These are phyloP conservation scores for Crossocerus cetratus DNA, from an alignment of 2,888 invertebrate genomes.

Conservation along the genomic window DNA sequence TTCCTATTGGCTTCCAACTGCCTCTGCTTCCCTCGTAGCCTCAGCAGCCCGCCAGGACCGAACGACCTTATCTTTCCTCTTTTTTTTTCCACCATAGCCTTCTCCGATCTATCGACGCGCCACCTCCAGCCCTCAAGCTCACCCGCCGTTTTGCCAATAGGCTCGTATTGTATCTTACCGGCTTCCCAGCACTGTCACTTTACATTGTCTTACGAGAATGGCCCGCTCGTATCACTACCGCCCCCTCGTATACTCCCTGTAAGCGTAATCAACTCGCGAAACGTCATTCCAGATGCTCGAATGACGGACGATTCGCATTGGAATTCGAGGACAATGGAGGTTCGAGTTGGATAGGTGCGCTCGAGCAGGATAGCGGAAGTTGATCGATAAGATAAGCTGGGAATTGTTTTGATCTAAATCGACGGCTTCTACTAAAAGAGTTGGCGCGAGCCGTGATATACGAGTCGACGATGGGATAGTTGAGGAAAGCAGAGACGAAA, in stretches of 20 bases:
- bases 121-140: constrained; percentile 46
- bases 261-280: neutral
- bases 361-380: constrained; percentile 39
- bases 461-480: constrained; percentile 2
- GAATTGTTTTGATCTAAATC: constrained; percentile 29
- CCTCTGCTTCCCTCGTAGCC: constrained; percentile 50
- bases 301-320: too few relatives aligned
- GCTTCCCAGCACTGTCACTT: constrained; percentile 58
- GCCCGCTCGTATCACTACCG: neutral
- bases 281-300: too few relatives aligned
- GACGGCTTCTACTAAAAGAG: constrained; percentile 40
- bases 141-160: constrained; percentile 61
- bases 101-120: constrained; percentile 28
- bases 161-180: constrained; percentile 61
- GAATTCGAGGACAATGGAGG: too few relatives aligned
- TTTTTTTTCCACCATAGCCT: constrained; percentile 12
- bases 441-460: neutral
- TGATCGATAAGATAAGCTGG: constrained; percentile 10
- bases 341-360: constrained; percentile 26
- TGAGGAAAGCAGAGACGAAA: constrained; percentile 6
- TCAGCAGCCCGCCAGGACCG: constrained; percentile 6
- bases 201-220: constrained; percentile 11
- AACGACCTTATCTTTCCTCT: constrained; percentile 14
- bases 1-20: constrained; percentile 70
- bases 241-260: neutral